Evolutionary conservation across 2,797 vertebrate species (phyloP), one percentile per base, ranked within the genome.

Genomic region (Synaphobranchus kaupii): DNA sequence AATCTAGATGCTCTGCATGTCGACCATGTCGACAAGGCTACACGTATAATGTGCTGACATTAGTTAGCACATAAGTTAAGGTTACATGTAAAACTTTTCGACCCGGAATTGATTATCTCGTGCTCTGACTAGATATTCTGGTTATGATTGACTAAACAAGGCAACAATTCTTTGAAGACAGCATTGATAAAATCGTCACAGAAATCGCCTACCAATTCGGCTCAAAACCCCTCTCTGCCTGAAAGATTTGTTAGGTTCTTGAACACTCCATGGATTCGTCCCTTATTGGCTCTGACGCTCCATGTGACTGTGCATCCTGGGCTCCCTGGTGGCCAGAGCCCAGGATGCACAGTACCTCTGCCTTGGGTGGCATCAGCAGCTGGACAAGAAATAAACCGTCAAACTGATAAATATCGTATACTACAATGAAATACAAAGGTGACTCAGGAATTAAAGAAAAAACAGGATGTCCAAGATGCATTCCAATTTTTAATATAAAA

Each of bases 291-390:
- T 17, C 31, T 34, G 34, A 39, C 34, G 71, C 20, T n/a, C n/a
- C n/a, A n/a, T n/a, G n/a, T n/a, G n/a, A n/a, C n/a, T n/a, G n/a
- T n/a, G n/a, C n/a, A n/a, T n/a, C n/a, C n/a, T n/a, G n/a, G n/a
- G n/a, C n/a, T n/a, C n/a, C 98, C 93, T 99, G 98, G 63, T 92
- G 90, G 0, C 99, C 99, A 0, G 96, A 96, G 47, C 99, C 99
- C 84, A 99, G 91, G 93, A 99, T 98, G 91, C 98, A 96, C 88
- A 99, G 85, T 60, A 99, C 96, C 13, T 98, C 95, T 63, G 96
- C 93, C 80, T 85, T 91, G 22, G 93, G 86, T 12, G 93, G 94
- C 94, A 96, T 98, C 90, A 99, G 90, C 88, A 97, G 91, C 98
- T 99, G 88, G 50, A 73, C 63, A 68, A 68, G n/a, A 28, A 7